Percentiles rank a stretch among this genome's conserved stretches.
Conservation (phyloP, 1,140 invertebrate genomes). For the Phthorimaea operculella region DNA sequence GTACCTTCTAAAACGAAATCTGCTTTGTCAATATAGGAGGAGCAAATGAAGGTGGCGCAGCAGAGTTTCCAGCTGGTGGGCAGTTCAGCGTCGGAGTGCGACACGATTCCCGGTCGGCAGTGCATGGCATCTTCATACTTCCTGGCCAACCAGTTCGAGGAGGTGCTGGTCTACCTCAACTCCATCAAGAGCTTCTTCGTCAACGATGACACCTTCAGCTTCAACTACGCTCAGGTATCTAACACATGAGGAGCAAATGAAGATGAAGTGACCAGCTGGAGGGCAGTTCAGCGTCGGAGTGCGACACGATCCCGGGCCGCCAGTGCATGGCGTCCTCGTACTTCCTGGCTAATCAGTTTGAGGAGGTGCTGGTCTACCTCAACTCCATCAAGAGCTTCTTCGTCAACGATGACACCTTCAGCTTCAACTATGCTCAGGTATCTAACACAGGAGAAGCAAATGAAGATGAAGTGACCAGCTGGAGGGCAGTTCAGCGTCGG, state of each 20-base stretch:
- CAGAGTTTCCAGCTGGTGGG: conserved; percentile 98
- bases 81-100: conserved; percentile 94
- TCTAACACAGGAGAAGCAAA: conserved; percentile 82
- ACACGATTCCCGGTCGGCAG: conserved; percentile 93
- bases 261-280: conserved; percentile 97
- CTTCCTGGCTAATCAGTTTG: conserved; percentile 94
- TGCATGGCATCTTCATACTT: conserved; percentile 98
- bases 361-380: conserved; percentile 95
- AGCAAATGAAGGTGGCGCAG: conserved; percentile 94
- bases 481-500: conserved; percentile 94
- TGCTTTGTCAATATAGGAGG: conserved; percentile 72
- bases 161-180: conserved; percentile 95
- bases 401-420: conserved; percentile 95
- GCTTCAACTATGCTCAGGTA: conserved; percentile 95
- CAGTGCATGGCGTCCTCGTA: conserved; percentile 98
- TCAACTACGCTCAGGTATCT: conserved; percentile 90
- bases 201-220: conserved; percentile 97
- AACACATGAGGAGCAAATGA: conserved; percentile 88
- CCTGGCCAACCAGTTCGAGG: conserved; percentile 93
- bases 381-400: conserved; percentile 98
- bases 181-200: conserved; percentile 97
- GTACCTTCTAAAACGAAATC: neutral
- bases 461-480: conserved; percentile 96
- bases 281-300: conserved; percentile 95
- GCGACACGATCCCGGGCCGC: conserved; percentile 92